Evolutionary conservation across 1,140 invertebrate genomes (phyloP), one percentile per base, ranked within the genome.

Genomic region (Drosophila auraria): DNA sequence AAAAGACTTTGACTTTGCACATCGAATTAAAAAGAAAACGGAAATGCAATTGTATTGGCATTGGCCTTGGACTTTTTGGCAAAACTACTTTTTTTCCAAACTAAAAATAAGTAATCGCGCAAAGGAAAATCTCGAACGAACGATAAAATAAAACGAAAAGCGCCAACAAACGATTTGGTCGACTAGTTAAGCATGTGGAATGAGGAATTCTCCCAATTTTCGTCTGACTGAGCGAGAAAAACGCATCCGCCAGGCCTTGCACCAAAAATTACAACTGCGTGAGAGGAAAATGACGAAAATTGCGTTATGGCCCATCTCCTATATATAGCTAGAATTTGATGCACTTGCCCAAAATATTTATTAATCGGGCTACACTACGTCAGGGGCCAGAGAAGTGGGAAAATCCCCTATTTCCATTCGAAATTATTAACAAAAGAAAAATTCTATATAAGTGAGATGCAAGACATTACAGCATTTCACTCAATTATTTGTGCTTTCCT

Each of bases 21-120:
- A 61, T 64, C 30, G 57, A 47, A 54, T 44, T 20, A 38, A 77
- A 76, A 38, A 61, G 38, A 60, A 40, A 56, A 82, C 82, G 86
- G 86, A 91, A 91, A 87, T 90, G 75, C 86, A 76, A 74, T 79
- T 77, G 73, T 65, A 80, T 83, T 86, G 70, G 51, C 80, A 86
- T 92, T 89, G 86, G 83, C 86, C 86, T 90, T 90, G 86, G 86
- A 73, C 86, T 62, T 80, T 80, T 79, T 84, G 73, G 74, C 69
- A 75, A 75, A 80, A 83, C 86, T 81, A 83, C 65, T 78, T 81
- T 75, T 57, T 57, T 89, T 90, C 68, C 72, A 80, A 49, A 90
- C 86, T 90, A 90, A 82, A 90, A 91, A 90, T 90, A 89, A 86
- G 82, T 84, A 82, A 86, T 72, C 78, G 70, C 57, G 70, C 53